These are phyloP conservation scores for Scomberomorus guttatus DNA, from an alignment of 2,797 vertebrate species.

Conservation along the genomic window DNA sequence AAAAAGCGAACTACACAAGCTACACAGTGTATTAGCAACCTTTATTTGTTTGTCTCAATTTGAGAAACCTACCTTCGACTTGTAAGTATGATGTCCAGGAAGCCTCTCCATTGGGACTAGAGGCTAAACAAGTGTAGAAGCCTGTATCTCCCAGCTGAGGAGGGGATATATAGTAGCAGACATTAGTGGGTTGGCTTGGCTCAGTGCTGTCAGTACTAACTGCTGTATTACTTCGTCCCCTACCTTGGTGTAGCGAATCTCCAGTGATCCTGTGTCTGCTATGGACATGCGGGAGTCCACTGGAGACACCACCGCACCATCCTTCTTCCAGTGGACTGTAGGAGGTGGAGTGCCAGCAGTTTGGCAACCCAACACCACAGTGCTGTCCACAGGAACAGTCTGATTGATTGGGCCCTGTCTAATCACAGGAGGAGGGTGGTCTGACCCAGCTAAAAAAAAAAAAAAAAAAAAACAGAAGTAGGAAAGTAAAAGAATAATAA, in stretches of 20 bases:
- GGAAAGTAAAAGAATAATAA: not conserved
- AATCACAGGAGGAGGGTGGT: conserved; percentile 95
- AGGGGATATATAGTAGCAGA: not conserved
- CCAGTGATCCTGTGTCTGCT: conserved; percentile 88
- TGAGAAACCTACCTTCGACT: conserved; percentile 90
- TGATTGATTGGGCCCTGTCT: conserved; percentile 95
- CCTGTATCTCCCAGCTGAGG: conserved; percentile 95
- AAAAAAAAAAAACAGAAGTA: not conserved
- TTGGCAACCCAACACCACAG: conserved; percentile 89
- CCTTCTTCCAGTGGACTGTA: conserved; percentile 93
- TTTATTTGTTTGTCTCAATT: not conserved
- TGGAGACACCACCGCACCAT: conserved; percentile 88
- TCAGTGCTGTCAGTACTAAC: not conserved
- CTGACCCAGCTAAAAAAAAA: conserved; percentile 83
- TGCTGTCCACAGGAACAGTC: conserved; percentile 93
- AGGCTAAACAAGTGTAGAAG: conserved; percentile 93
- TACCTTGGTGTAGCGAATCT: conserved; percentile 95
- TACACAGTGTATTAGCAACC: not conserved
- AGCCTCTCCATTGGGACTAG: conserved; percentile 94
- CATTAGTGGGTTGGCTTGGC: not conserved
- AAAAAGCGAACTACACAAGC: not conserved
- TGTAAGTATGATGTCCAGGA: conserved; percentile 94
- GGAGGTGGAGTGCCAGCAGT: conserved; percentile 88
- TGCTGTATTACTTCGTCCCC: not conserved
- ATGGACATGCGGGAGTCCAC: conserved; percentile 93